Evolutionary conservation across 2,113 vertebrate genomes (phyloP).

Genomic region (Pedionomus torquatus): DNA sequence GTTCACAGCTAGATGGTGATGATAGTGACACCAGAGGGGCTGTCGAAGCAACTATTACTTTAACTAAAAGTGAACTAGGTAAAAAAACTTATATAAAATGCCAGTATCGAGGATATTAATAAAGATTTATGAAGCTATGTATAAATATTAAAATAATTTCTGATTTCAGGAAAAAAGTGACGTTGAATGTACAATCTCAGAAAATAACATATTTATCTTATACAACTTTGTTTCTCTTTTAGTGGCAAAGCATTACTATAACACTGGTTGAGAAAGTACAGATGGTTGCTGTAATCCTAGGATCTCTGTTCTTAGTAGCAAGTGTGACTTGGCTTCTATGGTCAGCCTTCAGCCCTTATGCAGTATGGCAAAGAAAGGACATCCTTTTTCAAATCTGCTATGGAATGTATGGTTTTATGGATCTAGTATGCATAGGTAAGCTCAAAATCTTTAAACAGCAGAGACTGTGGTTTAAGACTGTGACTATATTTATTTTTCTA

Average conservation of each 20-base stretch:
- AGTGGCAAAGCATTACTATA: constrained; percentile 97
- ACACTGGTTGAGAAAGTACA: constrained; percentile 98
- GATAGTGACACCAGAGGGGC: neutral
- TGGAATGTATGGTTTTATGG: constrained; percentile 98
- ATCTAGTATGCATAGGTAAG: constrained; percentile 96
- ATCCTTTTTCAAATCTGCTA: constrained; percentile 97
- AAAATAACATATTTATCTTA: constrained; percentile 67
- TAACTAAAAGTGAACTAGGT: neutral
- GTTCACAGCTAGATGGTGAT: neutral
- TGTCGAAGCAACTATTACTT: neutral
- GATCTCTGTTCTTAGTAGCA: constrained; percentile 92
- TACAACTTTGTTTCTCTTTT: constrained; percentile 79
- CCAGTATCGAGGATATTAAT: neutral
- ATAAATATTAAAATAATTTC: constrained; percentile 43
- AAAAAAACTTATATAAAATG: neutral
- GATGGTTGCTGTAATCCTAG: constrained; percentile 95
- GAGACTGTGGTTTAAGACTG: constrained; percentile 44
- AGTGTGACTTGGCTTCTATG: constrained; percentile 96
- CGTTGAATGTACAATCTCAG: constrained; percentile 56
- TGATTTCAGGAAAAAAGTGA: constrained; percentile 37
- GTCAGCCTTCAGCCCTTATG: constrained; percentile 93
- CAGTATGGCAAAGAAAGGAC: constrained; percentile 93
- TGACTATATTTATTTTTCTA: constrained; percentile 45
- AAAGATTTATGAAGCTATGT: constrained; percentile 20
- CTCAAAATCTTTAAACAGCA: constrained; percentile 55